phyloP scores from a whole-genome alignment of 37 sponge, comb jelly and placozoan species.

The Ianthella basta region DNA sequence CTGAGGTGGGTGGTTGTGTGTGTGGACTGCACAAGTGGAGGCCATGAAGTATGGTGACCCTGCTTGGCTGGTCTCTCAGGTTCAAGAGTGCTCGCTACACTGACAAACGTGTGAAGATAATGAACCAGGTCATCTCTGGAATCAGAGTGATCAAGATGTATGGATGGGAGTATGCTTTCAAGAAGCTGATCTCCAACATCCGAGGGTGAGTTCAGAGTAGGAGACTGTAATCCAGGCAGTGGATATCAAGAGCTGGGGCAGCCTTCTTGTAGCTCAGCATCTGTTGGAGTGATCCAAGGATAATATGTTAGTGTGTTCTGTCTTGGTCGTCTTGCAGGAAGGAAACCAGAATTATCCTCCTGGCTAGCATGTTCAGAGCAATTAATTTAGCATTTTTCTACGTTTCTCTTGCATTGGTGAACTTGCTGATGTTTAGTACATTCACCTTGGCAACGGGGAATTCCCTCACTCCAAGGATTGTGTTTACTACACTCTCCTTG shows the following conservation, averaged over 20 bases:
- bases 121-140: slow-evolving; percentile 85
- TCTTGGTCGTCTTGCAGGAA: slow-evolving; percentile 21
- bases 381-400: slow-evolving; percentile 48
- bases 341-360: slow-evolving; percentile 34
- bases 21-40: not conserved
- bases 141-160: slow-evolving; percentile 93
- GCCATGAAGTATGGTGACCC: no score
- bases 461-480: slow-evolving; percentile 48
- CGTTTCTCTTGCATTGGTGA: slow-evolving; percentile 39
- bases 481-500: slow-evolving; percentile 64
- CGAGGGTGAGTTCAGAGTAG: slow-evolving; percentile 54
- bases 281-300: no score
- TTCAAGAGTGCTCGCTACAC: slow-evolving; percentile 66
- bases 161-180: slow-evolving; percentile 87
- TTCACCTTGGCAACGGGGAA: slow-evolving; percentile 35
- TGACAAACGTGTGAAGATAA: slow-evolving; percentile 69
- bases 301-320: no score
- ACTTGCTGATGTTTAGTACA: slow-evolving; percentile 53
- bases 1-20: slow-evolving; percentile 1
- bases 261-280: no score
- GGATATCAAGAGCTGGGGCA: no score
- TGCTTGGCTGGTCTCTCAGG: slow-evolving; percentile 20
- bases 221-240: no score
- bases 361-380: slow-evolving; percentile 45
- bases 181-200: slow-evolving; percentile 31